Percentiles rank a stretch among this genome's conserved stretches.
Conservation (phyloP, 2,797 vertebrate species). For the Euthynnus affinis region DNA sequence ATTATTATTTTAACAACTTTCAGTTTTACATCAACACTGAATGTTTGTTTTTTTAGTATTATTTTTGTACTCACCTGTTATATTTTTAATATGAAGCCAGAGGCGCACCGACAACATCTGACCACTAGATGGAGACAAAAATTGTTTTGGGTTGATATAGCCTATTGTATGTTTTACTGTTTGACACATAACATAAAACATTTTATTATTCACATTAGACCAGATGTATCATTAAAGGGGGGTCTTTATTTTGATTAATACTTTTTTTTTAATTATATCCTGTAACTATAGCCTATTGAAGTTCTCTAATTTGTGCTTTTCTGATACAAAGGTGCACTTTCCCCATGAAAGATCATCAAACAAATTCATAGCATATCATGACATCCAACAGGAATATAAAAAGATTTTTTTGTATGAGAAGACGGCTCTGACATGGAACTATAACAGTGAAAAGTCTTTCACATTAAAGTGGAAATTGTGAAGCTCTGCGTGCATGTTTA, state of each 20-base stretch:
- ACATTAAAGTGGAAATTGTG: not conserved
- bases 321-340: not conserved
- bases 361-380: not conserved
- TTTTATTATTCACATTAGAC: not conserved
- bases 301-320: not conserved
- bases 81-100: not conserved
- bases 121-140: constrained; percentile 55
- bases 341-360: not conserved
- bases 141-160: not conserved
- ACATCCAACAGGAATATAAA: not conserved
- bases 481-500: not conserved
- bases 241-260: not conserved
- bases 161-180: no score
- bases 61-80: not conserved
- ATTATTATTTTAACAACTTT: no score
- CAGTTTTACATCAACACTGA: no score
- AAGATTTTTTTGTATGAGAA: not conserved
- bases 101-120: not conserved
- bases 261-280: no score
- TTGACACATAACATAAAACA: not conserved
- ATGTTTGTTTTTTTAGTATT: no score
- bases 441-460: not conserved
- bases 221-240: no score
- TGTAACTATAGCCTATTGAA: no score
- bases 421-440: not conserved